Evolutionary conservation across 2,797 vertebrate genomes (phyloP).

Genomic region (Falco columbarius): DNA sequence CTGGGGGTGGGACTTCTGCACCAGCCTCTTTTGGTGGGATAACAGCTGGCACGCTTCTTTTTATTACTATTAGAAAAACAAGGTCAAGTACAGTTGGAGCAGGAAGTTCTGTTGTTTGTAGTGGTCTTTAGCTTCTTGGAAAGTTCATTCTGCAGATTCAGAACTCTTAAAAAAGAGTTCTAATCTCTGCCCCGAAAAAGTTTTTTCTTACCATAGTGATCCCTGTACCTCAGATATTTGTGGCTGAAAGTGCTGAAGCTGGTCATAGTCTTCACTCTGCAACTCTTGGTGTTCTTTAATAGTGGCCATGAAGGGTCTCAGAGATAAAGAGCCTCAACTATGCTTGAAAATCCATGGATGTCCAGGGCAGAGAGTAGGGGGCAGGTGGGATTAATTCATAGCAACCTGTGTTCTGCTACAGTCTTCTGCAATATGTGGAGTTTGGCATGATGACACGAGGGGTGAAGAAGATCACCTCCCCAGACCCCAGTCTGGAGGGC

Average conservation of each 20-base stretch:
- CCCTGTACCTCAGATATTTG: not conserved
- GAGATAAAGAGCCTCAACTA: not conserved
- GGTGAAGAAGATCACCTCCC: not conserved
- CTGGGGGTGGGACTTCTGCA: not conserved
- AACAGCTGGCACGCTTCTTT: not conserved
- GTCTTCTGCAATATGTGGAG: not conserved
- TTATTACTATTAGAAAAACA: not conserved
- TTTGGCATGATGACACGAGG: not conserved
- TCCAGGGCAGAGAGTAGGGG: not conserved
- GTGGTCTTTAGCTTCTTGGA: not conserved
- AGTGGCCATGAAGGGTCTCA: not conserved
- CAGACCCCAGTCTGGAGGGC: too few species aligned
- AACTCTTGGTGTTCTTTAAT: not conserved
- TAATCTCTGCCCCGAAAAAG: not conserved
- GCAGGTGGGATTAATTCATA: not conserved
- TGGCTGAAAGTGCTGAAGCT: not conserved
- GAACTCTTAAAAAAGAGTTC: not conserved
- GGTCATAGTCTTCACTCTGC: not conserved
- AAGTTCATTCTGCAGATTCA: not conserved
- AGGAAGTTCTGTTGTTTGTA: not conserved
- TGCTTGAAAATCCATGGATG: not conserved
- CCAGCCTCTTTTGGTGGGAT: not conserved
- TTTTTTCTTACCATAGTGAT: not conserved
- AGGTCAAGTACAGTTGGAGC: not conserved
- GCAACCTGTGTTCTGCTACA: not conserved